Base-by-base conservation (phyloP, 2,888 invertebrate genomes). In the Opisthograptis luteolata region DNA sequence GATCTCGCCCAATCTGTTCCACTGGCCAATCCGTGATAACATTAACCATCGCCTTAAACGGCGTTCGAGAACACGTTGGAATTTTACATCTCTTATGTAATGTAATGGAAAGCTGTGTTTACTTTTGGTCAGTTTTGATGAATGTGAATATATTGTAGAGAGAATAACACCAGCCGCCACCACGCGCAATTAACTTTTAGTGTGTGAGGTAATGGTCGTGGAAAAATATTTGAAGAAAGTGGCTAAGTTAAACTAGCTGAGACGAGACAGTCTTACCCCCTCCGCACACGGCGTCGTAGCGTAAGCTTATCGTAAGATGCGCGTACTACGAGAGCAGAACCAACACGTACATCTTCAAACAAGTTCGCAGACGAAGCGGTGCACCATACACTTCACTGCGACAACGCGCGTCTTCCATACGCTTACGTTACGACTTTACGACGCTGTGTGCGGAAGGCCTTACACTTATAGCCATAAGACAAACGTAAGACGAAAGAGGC, bases 101-200 rank as follows among this genome's bases (percentile, higher is more conserved):
- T 43, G 56, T 51, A 58, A 61, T 55, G 28, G 61, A 61, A 61
- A 61, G 61, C 42, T 17, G 14, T 61, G 55, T 58, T 58, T 56
- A 53, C 55, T 61, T 61, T 60, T 40, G 51, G 60, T 58, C 55
- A 53, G 52, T 61, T 61, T 60, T 40, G 51, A 58, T 48, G 47
- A 56, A 56, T 51, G 58, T 52, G 49, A 45, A 45, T 51, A n/a
- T n/a, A n/a, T 45, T 51, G 35, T 47, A 45, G 40, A 45, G 40
- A 47, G 58, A 53, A 49, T 35, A 48, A n/a, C 49, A 49, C 58
- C 54, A 46, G 49, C 44, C 31, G 46, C 51, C 36, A 51, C 10
- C 30, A 39, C 55, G 51, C 41, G 48, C 54, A 60, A 58, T 58
- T 58, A 54, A 58, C 46, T 58, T 51, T 52, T 42, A 49, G 49